These are phyloP conservation scores for Poicephalus gulielmi DNA, from an alignment of 2,113 vertebrate species.

Conservation along the genomic window DNA sequence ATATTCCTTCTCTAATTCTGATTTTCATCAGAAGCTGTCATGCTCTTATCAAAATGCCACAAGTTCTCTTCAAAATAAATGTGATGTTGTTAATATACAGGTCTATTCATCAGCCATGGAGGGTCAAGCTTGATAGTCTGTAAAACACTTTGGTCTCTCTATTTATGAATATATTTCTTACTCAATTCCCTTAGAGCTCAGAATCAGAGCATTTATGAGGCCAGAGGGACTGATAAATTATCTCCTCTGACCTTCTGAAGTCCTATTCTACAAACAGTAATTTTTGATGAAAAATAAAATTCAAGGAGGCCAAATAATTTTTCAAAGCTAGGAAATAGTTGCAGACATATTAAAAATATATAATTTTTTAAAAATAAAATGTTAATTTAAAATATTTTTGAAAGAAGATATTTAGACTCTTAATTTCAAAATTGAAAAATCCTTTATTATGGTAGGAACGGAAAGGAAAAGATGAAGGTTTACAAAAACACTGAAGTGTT, in stretches of 20 bases:
- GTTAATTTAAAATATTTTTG: neutral
- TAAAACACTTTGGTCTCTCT: neutral
- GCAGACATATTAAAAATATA: neutral
- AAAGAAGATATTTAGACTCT: neutral
- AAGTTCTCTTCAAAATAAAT: neutral
- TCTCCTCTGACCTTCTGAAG: neutral
- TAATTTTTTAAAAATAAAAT: neutral
- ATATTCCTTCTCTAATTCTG: slow-evolving; percentile 7
- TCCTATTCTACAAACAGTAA: neutral
- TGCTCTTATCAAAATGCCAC: neutral
- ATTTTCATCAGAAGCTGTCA: slow-evolving; percentile 23
- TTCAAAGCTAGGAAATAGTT: neutral
- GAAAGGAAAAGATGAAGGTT: neutral
- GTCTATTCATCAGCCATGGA: neutral
- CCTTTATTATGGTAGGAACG: neutral
- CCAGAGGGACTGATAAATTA: neutral
- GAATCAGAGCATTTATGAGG: neutral
- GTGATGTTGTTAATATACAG: neutral
- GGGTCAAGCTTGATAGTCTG: neutral
- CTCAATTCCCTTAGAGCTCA: neutral
- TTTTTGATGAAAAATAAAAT: neutral
- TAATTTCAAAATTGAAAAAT: neutral
- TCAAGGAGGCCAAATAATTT: neutral
- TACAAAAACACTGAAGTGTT: neutral
- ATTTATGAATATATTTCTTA: neutral